These are phyloP conservation scores for Neodiprion virginianus DNA, from an alignment of 1,140 invertebrate genomes.

Conservation along the genomic window DNA sequence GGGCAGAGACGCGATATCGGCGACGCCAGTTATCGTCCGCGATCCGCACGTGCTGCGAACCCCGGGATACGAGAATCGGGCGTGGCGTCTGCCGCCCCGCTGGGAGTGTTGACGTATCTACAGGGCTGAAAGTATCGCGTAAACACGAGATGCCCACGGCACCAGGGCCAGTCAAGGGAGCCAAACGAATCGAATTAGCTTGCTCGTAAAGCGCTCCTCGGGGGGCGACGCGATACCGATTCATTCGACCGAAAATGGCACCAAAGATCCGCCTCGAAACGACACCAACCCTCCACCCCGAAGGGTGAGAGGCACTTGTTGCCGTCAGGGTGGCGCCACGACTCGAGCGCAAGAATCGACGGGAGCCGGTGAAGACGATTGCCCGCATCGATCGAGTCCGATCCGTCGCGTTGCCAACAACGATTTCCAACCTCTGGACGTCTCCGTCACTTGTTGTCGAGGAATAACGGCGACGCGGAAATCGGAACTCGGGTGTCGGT, in stretches of 20 bases:
- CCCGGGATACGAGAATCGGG: background rate
- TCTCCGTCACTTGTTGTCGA: too few relatives aligned
- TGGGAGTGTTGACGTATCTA: constrained; percentile 45
- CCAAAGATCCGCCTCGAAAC: background rate
- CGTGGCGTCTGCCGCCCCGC: constrained; percentile 33
- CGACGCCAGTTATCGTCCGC: too few relatives aligned
- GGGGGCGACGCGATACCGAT: background rate
- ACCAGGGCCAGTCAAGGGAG: constrained; percentile 8
- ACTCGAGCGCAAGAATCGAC: too few relatives aligned
- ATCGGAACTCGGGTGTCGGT: too few relatives aligned
- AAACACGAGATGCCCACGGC: background rate
- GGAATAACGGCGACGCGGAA: too few relatives aligned
- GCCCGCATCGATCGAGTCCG: too few relatives aligned
- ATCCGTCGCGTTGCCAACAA: too few relatives aligned
- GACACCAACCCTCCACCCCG: background rate
- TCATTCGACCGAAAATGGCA: background rate
- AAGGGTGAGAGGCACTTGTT: background rate
- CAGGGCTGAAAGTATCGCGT: background rate
- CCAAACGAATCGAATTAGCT: constrained; percentile 41
- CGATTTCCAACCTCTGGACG: too few relatives aligned
- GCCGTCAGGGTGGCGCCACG: background rate
- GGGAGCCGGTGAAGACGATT: too few relatives aligned
- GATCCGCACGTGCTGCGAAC: too few relatives aligned
- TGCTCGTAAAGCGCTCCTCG: background rate
- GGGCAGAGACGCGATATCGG: too few relatives aligned